A percentile compares a stretch with the other conserved stretches of the same genome.
Conservation (phyloP, 2,113 vertebrate genomes). For the Phalacrocorax brasilianus region DNA sequence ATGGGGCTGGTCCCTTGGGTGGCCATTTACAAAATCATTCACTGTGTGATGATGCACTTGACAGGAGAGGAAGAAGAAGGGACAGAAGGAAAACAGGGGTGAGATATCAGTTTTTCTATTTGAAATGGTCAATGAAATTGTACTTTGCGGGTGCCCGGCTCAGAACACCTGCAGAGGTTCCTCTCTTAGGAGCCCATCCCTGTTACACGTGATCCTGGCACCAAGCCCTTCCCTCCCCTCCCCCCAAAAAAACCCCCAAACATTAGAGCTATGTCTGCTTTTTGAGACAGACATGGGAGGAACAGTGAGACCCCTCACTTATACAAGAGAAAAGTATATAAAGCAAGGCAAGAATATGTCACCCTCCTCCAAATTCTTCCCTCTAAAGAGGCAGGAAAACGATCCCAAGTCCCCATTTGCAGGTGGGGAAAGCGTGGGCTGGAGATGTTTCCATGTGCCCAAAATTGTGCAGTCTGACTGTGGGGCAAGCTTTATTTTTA, state of each 20-base stretch:
- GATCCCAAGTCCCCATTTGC: not conserved
- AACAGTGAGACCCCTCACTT: not conserved
- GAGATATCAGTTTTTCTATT: not conserved
- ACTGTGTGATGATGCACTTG: not conserved
- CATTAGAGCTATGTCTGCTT: not conserved
- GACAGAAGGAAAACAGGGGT: conserved; percentile 13
- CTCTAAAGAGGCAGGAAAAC: not conserved
- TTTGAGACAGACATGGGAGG: not conserved
- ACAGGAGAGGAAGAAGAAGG: conserved; percentile 34
- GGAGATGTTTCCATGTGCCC: not conserved
- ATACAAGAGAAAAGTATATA: not conserved
- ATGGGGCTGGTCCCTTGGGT: not conserved
- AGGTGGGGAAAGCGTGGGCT: not conserved
- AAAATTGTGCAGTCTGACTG: not conserved
- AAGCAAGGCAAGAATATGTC: not conserved
- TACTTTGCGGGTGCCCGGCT: not conserved
- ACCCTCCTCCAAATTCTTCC: not conserved
- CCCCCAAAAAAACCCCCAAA: not conserved
- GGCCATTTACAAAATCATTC: not conserved
- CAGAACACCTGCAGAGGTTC: not conserved
- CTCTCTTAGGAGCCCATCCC: not conserved
- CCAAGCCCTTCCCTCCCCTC: not conserved
- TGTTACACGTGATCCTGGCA: not conserved
- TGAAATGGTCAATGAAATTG: conserved; percentile 15
- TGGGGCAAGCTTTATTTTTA: not conserved